A percentile compares a stretch with the other conserved stretches of the same genome.
Conservation (phyloP, 1,140 invertebrate species). For the Homalodisca vitripennis region DNA sequence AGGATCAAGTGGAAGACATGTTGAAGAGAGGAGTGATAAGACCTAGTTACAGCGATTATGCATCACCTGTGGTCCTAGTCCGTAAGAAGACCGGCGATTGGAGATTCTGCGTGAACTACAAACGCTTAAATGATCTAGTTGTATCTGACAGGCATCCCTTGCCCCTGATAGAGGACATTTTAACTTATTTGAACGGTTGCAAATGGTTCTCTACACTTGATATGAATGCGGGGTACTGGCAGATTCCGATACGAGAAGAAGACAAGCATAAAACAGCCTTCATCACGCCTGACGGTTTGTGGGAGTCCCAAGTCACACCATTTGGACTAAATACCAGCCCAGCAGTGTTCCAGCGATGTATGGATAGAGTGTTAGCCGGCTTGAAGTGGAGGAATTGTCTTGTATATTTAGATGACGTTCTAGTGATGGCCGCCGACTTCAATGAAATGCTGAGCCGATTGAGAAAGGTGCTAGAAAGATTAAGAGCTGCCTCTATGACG, state of each 20-base stretch:
- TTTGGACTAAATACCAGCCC: conserved; percentile 46
- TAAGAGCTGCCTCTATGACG: conserved; percentile 40
- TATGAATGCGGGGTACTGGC: conserved; percentile 42
- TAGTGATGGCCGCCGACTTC: conserved; percentile 34
- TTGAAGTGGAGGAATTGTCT: conserved; percentile 1
- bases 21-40: conserved; percentile 46
- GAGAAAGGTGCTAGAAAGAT: conserved; percentile 33
- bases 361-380: conserved; percentile 39
- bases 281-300: conserved; percentile 40
- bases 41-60: conserved; percentile 49
- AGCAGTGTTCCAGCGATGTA: conserved; percentile 41
- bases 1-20: conserved; percentile 41
- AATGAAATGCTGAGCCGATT: conserved; percentile 40
- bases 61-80: conserved; percentile 51
- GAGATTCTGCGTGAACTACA: conserved; percentile 52
- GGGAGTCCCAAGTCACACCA: conserved; percentile 44
- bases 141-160: conserved; percentile 41
- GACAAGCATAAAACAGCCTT: conserved; percentile 33
- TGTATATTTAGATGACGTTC: conserved; percentile 43
- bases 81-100: conserved; percentile 52
- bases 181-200: conserved; percentile 38
- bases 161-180: conserved; percentile 16
- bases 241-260: conserved; percentile 23
- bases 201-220: conserved; percentile 43
- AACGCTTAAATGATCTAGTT: conserved; percentile 49